These are phyloP conservation scores for Calosoma granatense DNA, from an alignment of 1,140 invertebrate genomes.

Conservation along the genomic window DNA sequence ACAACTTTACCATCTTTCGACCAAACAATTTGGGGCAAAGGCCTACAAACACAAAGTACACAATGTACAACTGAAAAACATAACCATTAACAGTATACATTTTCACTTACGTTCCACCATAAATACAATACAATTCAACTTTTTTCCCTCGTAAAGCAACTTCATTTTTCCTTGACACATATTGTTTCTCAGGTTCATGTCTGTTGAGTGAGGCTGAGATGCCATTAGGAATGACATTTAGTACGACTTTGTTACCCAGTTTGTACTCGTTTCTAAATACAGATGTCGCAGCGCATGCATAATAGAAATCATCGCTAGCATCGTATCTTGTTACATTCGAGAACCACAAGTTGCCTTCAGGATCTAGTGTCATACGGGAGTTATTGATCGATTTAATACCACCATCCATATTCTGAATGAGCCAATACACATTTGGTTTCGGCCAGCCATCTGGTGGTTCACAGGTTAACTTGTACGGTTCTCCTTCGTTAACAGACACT, in stretches of 20 bases:
- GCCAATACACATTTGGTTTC: conserved; percentile 88
- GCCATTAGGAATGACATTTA: conserved; percentile 69
- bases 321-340: conserved; percentile 85
- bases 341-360: conserved; percentile 89
- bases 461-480: conserved; percentile 77
- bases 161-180: conserved; percentile 75
- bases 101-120: conserved; percentile 71
- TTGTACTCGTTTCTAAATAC: conserved; percentile 84
- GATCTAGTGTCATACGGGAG: conserved; percentile 86
- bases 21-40: conserved; percentile 75
- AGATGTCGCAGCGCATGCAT: conserved; percentile 83
- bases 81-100: too few species aligned
- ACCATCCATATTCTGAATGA: conserved; percentile 68
- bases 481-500: conserved; percentile 67
- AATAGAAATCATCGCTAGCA: conserved; percentile 68
- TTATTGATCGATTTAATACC: conserved; percentile 83
- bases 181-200: conserved; percentile 65
- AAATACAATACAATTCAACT: conserved; percentile 79
- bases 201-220: conserved; percentile 66
- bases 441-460: conserved; percentile 90
- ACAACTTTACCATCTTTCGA: conserved; percentile 62
- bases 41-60: conserved; percentile 34
- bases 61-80: conserved; percentile 8
- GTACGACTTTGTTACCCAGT: conserved; percentile 69
- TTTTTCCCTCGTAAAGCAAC: conserved; percentile 71